Percentiles rank a stretch among this genome's conserved stretches.
phyloP scores from a whole-genome alignment of 2,888 invertebrate genomes.

The Scrobipalpa costella region DNA sequence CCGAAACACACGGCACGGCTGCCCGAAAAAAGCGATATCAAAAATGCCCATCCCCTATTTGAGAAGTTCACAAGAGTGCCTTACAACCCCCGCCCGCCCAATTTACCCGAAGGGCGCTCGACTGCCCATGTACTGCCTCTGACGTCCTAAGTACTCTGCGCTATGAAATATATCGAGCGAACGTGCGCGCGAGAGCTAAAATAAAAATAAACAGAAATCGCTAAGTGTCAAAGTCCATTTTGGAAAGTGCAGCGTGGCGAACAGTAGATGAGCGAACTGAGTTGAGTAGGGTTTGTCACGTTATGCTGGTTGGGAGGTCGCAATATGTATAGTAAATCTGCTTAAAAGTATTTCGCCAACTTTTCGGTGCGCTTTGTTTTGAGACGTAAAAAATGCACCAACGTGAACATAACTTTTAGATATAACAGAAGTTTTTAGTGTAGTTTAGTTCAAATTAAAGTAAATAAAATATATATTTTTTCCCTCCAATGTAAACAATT shows the following conservation, averaged over 20 bases:
- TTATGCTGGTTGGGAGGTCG: conserved; percentile 16
- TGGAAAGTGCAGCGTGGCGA: conserved; percentile 9
- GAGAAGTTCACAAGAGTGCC: conserved; percentile 36
- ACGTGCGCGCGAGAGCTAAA: conserved; percentile 60
- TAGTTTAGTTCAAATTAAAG: too few relatives aligned
- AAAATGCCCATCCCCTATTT: conserved; percentile 27
- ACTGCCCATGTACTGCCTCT: conserved; percentile 38
- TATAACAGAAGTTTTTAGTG: too few relatives aligned
- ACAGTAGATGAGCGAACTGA: neutral
- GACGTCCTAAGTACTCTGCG: conserved; percentile 50
- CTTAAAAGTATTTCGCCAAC: conserved; percentile 13
- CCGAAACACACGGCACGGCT: conserved; percentile 12
- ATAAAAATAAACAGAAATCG: conserved; percentile 59
- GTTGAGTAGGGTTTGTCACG: conserved; percentile 23
- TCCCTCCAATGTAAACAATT: too few relatives aligned
- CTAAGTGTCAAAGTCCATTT: conserved; percentile 62
- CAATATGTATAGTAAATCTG: conserved; percentile 14
- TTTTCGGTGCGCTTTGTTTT: conserved; percentile 1
- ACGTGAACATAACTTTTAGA: too few relatives aligned
- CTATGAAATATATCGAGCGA: conserved; percentile 70
- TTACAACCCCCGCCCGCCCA: conserved; percentile 60
- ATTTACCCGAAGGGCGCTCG: conserved; percentile 58
- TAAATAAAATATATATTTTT: too few relatives aligned
- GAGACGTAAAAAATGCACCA: neutral
- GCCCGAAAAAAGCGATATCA: conserved; percentile 23